Conservation (phyloP, 37 sponge, comb jelly and placozoan genomes). For the Mnemiopsis leidyi region DNA sequence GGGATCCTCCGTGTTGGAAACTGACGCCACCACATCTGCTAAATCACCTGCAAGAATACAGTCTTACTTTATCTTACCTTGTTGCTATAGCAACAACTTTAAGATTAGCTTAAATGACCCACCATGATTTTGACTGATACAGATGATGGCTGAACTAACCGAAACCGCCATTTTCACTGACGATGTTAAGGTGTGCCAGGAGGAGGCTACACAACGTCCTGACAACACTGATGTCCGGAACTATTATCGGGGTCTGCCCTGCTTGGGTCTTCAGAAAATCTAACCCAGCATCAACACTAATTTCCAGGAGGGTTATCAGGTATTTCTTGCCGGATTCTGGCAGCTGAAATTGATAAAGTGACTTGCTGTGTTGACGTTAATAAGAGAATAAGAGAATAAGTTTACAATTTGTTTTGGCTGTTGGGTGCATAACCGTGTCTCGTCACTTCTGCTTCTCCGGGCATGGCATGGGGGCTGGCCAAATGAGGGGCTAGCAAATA, state of each 20-base stretch:
- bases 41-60: neutral
- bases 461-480: no score
- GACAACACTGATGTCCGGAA: constrained; percentile 67
- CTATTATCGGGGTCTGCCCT: constrained; percentile 25
- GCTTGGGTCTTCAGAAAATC: constrained; percentile 67
- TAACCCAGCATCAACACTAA: constrained; percentile 70
- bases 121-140: neutral
- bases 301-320: constrained; percentile 66
- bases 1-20: neutral
- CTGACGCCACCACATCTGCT: constrained; percentile 25
- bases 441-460: no score
- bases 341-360: no score
- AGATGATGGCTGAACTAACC: neutral
- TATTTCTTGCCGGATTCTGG: constrained; percentile 62
- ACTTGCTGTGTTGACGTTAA: no score
- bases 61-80: neutral
- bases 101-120: no score
- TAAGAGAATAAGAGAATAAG: no score
- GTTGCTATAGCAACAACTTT: neutral
- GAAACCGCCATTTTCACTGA: constrained; percentile 50
- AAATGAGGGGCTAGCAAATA: no score
- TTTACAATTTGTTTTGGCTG: no score
- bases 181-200: constrained; percentile 1
- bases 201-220: constrained; percentile 68
- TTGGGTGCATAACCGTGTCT: no score